Evolutionary conservation across 2,888 invertebrate species (phyloP).

Genomic region (Lottia scabra): DNA sequence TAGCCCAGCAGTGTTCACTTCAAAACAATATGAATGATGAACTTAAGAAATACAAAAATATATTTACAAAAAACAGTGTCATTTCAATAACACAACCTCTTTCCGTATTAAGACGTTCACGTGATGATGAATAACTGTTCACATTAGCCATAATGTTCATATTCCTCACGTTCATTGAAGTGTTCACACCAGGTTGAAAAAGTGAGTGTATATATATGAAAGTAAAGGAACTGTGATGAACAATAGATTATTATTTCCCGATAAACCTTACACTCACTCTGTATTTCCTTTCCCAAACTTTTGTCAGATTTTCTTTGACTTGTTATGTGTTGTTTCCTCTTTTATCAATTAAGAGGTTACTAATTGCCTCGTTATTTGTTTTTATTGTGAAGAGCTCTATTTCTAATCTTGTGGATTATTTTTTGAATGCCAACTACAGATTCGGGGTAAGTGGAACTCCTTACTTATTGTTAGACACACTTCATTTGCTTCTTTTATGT

Average conservation of each 20-base stretch:
- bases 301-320: neutral
- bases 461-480: no score
- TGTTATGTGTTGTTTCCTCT: no score
- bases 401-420: no score
- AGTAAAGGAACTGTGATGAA: neutral
- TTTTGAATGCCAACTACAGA: no score
- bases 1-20: neutral
- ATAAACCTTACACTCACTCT: neutral
- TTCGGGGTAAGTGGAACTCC: no score
- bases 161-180: neutral
- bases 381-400: no score
- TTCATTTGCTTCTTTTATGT: no score
- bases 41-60: conserved; percentile 1
- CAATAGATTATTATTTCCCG: conserved; percentile 2
- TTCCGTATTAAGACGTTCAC: neutral
- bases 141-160: neutral
- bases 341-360: no score
- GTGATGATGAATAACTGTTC: conserved; percentile 2
- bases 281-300: conserved; percentile 2
- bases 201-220: neutral
- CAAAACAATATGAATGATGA: neutral
- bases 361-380: no score
- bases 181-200: neutral
- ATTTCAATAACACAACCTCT: neutral
- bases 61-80: neutral